Conservation (phyloP, 2,888 invertebrate species). For the Cosmia trapezina region DNA sequence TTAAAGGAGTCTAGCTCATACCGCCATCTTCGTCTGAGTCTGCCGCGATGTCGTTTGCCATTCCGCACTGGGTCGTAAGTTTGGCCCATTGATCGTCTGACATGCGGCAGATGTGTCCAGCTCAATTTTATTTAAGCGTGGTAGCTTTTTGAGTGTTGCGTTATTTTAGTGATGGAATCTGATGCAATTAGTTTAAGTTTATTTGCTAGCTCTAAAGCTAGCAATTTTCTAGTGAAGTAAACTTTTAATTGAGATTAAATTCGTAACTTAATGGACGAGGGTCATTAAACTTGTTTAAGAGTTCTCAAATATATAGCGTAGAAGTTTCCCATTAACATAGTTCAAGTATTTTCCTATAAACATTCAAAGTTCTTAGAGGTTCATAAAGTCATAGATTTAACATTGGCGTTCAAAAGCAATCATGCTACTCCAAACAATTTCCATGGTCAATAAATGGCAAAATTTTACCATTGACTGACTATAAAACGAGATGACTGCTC, state of each 20-base stretch:
- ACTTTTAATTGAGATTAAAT: slow-evolving; percentile 5
- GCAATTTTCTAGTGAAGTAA: slow-evolving; percentile 1
- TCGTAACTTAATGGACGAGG: neutral
- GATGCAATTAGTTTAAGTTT: neutral
- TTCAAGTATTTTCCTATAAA: slow-evolving; percentile 14
- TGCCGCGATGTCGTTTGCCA: no score
- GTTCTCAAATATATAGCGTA: neutral
- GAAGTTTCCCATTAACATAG: neutral
- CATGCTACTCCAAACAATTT: slow-evolving; percentile 20
- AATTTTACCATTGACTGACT: slow-evolving; percentile 2
- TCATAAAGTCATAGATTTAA: slow-evolving; percentile 19
- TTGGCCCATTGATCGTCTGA: no score
- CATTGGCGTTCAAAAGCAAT: slow-evolving; percentile 9
- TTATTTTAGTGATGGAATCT: no score
- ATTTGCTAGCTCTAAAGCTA: neutral
- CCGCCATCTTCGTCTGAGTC: no score
- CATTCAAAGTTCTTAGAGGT: neutral
- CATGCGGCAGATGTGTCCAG: no score
- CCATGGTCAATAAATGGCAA: slow-evolving; percentile 3
- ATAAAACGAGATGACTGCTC: neutral
- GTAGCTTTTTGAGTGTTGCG: no score
- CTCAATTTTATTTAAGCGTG: no score
- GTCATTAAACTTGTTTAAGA: neutral
- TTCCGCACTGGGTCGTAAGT: no score
- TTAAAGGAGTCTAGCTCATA: no score